Base-by-base conservation (phyloP, 53 echinoderm and acorn worm species). In the Crossaster papposus region DNA sequence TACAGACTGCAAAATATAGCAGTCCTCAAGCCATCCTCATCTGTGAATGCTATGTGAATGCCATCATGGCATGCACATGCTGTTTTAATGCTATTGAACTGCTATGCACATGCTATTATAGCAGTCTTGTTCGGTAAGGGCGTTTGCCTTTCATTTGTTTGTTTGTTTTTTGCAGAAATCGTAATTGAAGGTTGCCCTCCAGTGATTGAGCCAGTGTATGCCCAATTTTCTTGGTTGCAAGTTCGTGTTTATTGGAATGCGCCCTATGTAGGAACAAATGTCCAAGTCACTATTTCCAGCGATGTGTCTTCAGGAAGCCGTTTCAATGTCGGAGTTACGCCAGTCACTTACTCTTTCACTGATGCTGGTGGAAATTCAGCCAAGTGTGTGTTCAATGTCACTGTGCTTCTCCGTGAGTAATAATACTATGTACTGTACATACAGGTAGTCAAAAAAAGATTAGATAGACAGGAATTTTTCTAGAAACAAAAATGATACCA, bases 361-460 rank as follows among this genome's bases (percentile, higher is more conserved):
- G 35, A 32, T 34, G 11, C 23, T n/a, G 35, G 23, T 73, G 74
- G 74, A 28, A 73, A 32, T 18, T 7, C 13, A 73, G 35, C 74
- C 14, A 0, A 32, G 10, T 73, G 74, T 35, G 74, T 73, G 35
- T 73, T 73, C 28, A 73, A 73, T 73, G 74, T 73, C 12, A 73
- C 74, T 10, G 74, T 73, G 28, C 74, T 17, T 33, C 74, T 73
- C 6, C 74, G 74, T 73, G 30, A 73, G 74, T 58, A 58, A 4
- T 58, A 11, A n/a, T n/a, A n/a, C n/a, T 20, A 58, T 58, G 58
- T 8, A 58, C 2, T 58, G n/a, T n/a, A n/a, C n/a, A n/a, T n/a
- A n/a, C n/a, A n/a, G n/a, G n/a, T n/a, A n/a, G n/a, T n/a, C n/a
- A n/a, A n/a, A n/a, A n/a, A n/a, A n/a, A n/a, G n/a, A n/a, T n/a